phyloP scores from a whole-genome alignment of 2,888 invertebrate species.

The Thymelicus sylvestris region DNA sequence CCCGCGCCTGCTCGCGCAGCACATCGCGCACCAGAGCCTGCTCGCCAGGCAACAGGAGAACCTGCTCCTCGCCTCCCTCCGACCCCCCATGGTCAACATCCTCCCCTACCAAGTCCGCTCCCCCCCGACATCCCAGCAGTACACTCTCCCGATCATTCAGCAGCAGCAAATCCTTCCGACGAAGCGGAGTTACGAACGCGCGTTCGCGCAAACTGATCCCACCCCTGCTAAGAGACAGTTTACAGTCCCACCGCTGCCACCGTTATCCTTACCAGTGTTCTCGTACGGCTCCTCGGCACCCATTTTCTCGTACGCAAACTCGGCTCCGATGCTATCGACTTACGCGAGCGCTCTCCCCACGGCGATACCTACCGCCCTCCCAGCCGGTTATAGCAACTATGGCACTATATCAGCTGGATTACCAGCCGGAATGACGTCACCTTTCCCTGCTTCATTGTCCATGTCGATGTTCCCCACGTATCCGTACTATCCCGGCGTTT shows the following conservation, averaged over 20 bases:
- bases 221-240: conserved; percentile 79
- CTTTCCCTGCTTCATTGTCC: conserved; percentile 58
- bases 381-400: conserved; percentile 66
- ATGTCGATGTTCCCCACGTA: conserved; percentile 72
- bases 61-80: conserved; percentile 77
- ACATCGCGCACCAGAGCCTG: conserved; percentile 89
- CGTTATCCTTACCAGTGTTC: conserved; percentile 75
- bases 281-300: conserved; percentile 80
- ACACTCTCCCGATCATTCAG: conserved; percentile 54
- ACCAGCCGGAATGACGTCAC: conserved; percentile 59
- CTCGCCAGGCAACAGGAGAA: conserved; percentile 88
- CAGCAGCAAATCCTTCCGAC: conserved; percentile 73
- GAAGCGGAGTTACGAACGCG: conserved; percentile 89
- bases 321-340: conserved; percentile 67
- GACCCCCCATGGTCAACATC: conserved; percentile 60
- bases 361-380: conserved; percentile 61
- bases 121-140: conserved; percentile 54
- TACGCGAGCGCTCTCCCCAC: conserved; percentile 60
- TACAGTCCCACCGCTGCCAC: conserved; percentile 65
- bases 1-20: conserved; percentile 73
- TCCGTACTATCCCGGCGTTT: conserved; percentile 66
- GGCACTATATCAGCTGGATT: conserved; percentile 64
- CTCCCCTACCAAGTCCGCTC: conserved; percentile 60
- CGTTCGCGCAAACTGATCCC: conserved; percentile 83
- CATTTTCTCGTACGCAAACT: conserved; percentile 75